phyloP scores from a whole-genome alignment of 2,797 vertebrate genomes.

The Thalassophryne amazonica region DNA sequence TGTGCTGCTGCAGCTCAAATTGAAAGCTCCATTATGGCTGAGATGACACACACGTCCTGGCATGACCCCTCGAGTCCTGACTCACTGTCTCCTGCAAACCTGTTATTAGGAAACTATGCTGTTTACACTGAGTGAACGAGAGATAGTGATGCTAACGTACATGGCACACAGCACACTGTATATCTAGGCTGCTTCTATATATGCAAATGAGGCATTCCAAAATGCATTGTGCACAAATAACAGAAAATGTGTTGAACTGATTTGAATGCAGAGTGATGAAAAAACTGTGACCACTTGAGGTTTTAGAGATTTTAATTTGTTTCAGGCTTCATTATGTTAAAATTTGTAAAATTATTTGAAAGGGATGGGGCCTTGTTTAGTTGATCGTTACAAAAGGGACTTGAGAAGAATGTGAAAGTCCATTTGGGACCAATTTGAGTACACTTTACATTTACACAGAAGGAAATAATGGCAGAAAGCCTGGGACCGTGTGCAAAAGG shows the following conservation, averaged over 20 bases:
- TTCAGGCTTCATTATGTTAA: no score
- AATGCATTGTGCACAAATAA: not conserved
- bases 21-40: slow-evolving; percentile 54
- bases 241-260: not conserved
- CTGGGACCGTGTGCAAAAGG: no score
- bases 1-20: slow-evolving; percentile 6
- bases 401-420: no score
- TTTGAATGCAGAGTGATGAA: no score
- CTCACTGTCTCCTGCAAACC: slow-evolving; percentile 43
- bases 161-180: not conserved
- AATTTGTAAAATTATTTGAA: no score
- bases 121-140: slow-evolving; percentile 26
- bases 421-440: no score
- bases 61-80: slow-evolving; percentile 33
- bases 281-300: no score
- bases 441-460: no score
- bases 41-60: slow-evolving; percentile 40
- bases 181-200: not conserved
- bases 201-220: not conserved
- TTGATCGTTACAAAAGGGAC: no score
- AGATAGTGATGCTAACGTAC: slow-evolving; percentile 17
- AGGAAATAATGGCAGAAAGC: no score
- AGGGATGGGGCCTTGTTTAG: no score
- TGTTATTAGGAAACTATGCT: slow-evolving; percentile 29
- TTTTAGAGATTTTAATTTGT: no score